phyloP scores from a whole-genome alignment of 2,888 invertebrate species.

The Andrena hattorfiana region DNA sequence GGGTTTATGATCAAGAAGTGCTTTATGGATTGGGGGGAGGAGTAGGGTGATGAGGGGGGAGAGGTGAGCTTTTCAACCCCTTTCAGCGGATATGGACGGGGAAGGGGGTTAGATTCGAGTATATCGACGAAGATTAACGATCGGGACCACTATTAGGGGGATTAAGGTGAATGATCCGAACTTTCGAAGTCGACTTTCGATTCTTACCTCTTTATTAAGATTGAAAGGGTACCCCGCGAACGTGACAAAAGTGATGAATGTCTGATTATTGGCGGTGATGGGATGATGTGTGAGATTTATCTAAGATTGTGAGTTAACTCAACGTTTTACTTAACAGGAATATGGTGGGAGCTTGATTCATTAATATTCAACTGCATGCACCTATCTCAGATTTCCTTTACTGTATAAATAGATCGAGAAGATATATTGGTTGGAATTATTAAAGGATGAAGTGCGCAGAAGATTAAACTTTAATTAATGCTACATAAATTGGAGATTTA shows the following conservation, averaged over 20 bases:
- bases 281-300: not conserved
- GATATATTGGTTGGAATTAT: too few species aligned
- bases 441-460: too few species aligned
- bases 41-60: not conserved
- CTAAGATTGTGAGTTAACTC: not conserved
- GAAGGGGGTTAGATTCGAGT: constrained; percentile 40
- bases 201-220: constrained; percentile 50
- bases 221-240: constrained; percentile 25
- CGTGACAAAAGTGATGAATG: not conserved
- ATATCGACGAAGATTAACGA: constrained; percentile 64
- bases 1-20: constrained; percentile 67
- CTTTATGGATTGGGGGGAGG: constrained; percentile 44
- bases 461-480: too few species aligned
- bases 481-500: too few species aligned
- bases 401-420: too few species aligned
- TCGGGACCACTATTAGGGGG: constrained; percentile 45
- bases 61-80: constrained; percentile 33
- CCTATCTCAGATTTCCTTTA: too few species aligned
- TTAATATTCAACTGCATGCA: not conserved
- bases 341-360: not conserved
- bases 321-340: not conserved
- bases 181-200: constrained; percentile 33
- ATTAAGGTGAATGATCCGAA: constrained; percentile 61
- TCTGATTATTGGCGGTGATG: not conserved
- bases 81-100: constrained; percentile 39